A percentile compares a stretch with the other conserved stretches of the same genome.
phyloP scores from a whole-genome alignment of 2,797 vertebrate genomes.

The Cynopterus sphinx region DNA sequence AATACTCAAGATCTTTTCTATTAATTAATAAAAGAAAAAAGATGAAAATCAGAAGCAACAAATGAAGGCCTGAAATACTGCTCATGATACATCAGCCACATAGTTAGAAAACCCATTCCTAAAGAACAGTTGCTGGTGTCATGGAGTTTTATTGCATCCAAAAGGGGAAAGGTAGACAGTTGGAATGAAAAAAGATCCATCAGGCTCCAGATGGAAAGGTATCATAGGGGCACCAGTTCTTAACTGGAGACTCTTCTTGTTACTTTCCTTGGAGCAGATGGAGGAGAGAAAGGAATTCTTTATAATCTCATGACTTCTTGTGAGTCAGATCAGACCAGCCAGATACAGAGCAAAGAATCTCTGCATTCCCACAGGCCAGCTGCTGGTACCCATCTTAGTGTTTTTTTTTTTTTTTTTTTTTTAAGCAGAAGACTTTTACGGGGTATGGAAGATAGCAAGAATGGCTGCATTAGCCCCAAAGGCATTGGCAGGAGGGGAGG shows the following conservation, averaged over 20 bases:
- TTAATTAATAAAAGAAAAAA: conserved; percentile 62
- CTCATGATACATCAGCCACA: conserved; percentile 58
- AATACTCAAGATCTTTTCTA: conserved; percentile 56
- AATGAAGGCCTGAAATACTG: conserved; percentile 50
- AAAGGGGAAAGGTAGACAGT: background rate
- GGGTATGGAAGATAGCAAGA: background rate
- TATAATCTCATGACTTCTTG: background rate
- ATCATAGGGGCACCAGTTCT: background rate
- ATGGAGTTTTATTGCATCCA: conserved; percentile 71
- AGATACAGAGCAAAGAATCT: conserved; percentile 23
- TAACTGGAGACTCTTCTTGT: background rate
- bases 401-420: no score
- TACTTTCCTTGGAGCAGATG: conserved; percentile 20
- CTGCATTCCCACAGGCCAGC: background rate
- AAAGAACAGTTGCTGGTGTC: conserved; percentile 73
- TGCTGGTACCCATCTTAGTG: background rate
- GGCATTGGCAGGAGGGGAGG: background rate
- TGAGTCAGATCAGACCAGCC: background rate
- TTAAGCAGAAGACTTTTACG: background rate
- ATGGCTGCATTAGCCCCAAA: background rate
- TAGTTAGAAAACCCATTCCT: conserved; percentile 63
- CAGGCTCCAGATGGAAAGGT: background rate
- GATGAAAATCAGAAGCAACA: conserved; percentile 63
- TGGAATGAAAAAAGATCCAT: conserved; percentile 40
- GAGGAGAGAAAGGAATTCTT: background rate